These are phyloP conservation scores for Mythimna impura DNA, from an alignment of 2,888 invertebrate species.

Conservation along the genomic window DNA sequence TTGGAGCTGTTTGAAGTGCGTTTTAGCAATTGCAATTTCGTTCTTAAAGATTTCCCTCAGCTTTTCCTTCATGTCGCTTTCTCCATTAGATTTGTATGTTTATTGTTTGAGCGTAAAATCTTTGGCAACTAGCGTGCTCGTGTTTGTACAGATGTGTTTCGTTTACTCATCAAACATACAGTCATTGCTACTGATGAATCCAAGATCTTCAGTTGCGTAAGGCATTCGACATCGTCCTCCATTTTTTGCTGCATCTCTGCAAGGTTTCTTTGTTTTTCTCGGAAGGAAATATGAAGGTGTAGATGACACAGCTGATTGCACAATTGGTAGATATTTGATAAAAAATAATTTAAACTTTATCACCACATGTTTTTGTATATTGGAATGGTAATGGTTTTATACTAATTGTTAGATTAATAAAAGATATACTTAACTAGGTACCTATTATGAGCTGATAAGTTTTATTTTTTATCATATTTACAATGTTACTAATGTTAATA, in stretches of 20 bases:
- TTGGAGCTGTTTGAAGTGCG: constrained; percentile 49
- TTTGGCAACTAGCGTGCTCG: constrained; percentile 72
- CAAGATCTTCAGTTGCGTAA: constrained; percentile 75
- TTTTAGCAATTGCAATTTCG: constrained; percentile 63
- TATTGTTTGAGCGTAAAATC: constrained; percentile 71
- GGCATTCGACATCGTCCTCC: constrained; percentile 64
- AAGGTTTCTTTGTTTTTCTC: constrained; percentile 33
- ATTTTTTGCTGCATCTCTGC: constrained; percentile 71
- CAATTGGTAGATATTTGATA: constrained; percentile 19
- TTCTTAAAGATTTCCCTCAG: constrained; percentile 60
- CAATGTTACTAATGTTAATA: background rate
- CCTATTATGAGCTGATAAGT: constrained; percentile 20
- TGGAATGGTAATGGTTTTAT: constrained; percentile 16
- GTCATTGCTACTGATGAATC: constrained; percentile 70
- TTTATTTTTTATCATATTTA: background rate
- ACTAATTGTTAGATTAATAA: constrained; percentile 5
- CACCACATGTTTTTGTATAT: background rate
- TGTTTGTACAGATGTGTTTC: constrained; percentile 79
- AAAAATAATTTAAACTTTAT: constrained; percentile 15
- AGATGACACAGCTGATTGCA: constrained; percentile 31
- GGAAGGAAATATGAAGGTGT: background rate
- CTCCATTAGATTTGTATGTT: constrained; percentile 70
- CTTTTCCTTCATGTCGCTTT: constrained; percentile 69
- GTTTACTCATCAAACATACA: constrained; percentile 78
- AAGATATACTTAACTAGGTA: background rate